These are phyloP conservation scores for Sminthurides bifidus DNA, from an alignment of 1,140 invertebrate species.

Conservation along the genomic window DNA sequence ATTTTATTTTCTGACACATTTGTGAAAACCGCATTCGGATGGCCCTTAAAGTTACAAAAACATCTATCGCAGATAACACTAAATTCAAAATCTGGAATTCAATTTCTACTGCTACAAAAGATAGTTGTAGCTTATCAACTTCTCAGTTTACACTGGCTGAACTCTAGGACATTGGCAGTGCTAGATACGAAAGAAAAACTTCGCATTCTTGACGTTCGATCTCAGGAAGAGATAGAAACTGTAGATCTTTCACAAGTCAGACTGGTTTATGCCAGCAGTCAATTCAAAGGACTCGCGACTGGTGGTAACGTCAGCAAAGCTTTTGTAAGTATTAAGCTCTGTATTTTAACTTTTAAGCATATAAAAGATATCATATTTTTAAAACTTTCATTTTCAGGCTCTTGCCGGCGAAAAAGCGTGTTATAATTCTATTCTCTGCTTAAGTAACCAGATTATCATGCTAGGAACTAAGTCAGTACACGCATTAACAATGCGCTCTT, in stretches of 20 bases:
- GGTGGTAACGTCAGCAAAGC: constrained; percentile 66
- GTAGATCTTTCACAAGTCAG: constrained; percentile 70
- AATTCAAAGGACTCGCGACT: constrained; percentile 74
- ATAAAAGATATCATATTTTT: constrained; percentile 3
- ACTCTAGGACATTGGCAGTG: constrained; percentile 67
- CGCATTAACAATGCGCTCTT: constrained; percentile 63
- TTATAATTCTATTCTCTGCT: constrained; percentile 75
- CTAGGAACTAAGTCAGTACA: constrained; percentile 71
- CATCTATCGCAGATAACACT: constrained; percentile 26
- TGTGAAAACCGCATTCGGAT: no score
- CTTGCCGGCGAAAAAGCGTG: constrained; percentile 72
- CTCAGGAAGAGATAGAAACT: constrained; percentile 68
- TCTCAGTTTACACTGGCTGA: constrained; percentile 74
- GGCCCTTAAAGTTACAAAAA: no score
- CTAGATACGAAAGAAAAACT: constrained; percentile 75
- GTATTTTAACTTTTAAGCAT: not conserved
- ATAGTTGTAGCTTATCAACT: constrained; percentile 55
- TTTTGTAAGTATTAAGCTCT: constrained; percentile 40
- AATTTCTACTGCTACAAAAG: constrained; percentile 52
- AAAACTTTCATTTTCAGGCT: constrained; percentile 45
- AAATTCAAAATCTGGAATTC: constrained; percentile 41
- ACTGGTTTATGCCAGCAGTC: constrained; percentile 79
- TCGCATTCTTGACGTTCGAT: constrained; percentile 76
- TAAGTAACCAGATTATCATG: constrained; percentile 67
- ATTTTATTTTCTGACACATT: not conserved